A percentile compares a stretch with the other conserved stretches of the same genome.
These are phyloP conservation scores for Salticus scenicus DNA, from an alignment of 2,888 invertebrate species.

Conservation along the genomic window DNA sequence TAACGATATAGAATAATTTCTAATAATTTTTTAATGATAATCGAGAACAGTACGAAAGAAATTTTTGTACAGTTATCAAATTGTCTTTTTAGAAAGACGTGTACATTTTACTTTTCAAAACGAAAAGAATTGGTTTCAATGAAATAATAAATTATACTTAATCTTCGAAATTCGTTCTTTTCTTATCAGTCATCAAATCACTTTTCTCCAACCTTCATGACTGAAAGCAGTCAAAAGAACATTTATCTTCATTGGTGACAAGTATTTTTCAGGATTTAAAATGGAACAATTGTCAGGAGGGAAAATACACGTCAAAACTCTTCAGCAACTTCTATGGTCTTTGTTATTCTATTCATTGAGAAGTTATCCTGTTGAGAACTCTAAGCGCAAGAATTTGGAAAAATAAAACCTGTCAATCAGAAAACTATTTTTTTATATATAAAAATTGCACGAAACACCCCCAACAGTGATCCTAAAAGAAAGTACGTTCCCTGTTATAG, in stretches of 20 bases:
- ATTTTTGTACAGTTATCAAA: neutral
- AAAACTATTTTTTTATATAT: conserved; percentile 22
- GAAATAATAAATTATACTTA: no score
- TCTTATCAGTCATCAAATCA: neutral
- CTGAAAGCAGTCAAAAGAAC: conserved; percentile 31
- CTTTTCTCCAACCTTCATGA: conserved; percentile 35
- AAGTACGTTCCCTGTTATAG: no score
- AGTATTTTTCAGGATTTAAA: conserved; percentile 22
- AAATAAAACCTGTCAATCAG: conserved; percentile 49
- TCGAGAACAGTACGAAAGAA: no score
- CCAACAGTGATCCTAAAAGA: conserved; percentile 6
- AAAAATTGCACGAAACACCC: conserved; percentile 36
- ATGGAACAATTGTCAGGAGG: neutral
- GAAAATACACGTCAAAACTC: conserved; percentile 6
- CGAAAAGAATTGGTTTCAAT: no score
- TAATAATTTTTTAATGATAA: no score
- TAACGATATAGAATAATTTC: no score
- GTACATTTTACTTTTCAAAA: no score
- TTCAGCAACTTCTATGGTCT: conserved; percentile 34
- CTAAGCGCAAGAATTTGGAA: neutral
- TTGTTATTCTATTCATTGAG: conserved; percentile 39
- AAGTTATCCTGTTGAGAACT: no score
- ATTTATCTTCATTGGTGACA: conserved; percentile 50
- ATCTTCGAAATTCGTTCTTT: no score
- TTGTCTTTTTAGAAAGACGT: no score